A percentile compares a stretch with the other conserved stretches of the same genome.
These are phyloP conservation scores for Fopius arisanus DNA, from an alignment of 1,140 invertebrate genomes.

Conservation along the genomic window DNA sequence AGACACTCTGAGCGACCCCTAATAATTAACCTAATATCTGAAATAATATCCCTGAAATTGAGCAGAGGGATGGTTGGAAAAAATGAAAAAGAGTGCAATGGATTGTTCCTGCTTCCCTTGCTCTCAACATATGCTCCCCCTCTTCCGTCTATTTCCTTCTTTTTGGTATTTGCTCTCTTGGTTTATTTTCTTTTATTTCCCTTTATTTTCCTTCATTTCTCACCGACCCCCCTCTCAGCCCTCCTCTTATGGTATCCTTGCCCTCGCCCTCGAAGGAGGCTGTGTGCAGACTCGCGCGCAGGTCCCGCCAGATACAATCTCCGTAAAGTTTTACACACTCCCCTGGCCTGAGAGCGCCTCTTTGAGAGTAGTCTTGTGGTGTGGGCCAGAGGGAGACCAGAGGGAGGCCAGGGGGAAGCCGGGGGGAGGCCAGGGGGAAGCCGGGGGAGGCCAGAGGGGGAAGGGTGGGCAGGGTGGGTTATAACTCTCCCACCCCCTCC, in stretches of 20 bases:
- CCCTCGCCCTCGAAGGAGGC: neutral
- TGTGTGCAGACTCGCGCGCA: conserved; percentile 17
- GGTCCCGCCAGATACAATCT: conserved; percentile 30
- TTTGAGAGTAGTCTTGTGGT: conserved; percentile 14
- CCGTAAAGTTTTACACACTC: conserved; percentile 31
- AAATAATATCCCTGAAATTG: too few relatives aligned
- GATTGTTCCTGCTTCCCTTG: conserved; percentile 30
- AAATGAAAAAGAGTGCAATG: conserved; percentile 26
- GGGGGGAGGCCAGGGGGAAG: too few relatives aligned
- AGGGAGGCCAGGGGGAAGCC: too few relatives aligned
- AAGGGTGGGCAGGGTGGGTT: too few relatives aligned
- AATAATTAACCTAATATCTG: too few relatives aligned
- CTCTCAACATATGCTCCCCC: conserved; percentile 27
- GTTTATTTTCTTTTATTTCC: conserved; percentile 15
- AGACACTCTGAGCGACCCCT: too few relatives aligned
- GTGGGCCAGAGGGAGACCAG: conserved; percentile 1
- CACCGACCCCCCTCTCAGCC: conserved; percentile 17
- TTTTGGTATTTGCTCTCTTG: conserved; percentile 25
- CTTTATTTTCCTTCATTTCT: conserved; percentile 29
- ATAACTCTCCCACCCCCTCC: neutral
- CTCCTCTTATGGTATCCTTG: conserved; percentile 6
- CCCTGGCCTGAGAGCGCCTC: conserved; percentile 15
- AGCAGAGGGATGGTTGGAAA: too few relatives aligned
- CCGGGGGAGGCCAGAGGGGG: too few relatives aligned
- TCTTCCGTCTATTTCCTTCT: conserved; percentile 8